Conservation (phyloP, 2,797 vertebrate genomes). For the Alfaro cultratus region DNA sequence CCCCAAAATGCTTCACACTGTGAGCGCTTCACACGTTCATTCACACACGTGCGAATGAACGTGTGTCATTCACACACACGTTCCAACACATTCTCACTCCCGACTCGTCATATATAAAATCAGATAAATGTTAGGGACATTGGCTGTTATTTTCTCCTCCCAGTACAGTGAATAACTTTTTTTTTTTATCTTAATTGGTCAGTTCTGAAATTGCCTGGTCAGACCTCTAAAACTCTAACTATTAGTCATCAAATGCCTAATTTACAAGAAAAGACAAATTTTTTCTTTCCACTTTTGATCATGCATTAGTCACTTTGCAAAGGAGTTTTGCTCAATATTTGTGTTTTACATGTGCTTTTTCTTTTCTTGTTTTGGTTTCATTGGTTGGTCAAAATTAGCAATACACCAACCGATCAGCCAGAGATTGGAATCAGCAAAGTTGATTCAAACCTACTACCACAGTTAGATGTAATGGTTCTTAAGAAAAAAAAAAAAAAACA, state of each 20-base stretch:
- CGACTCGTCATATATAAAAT: too few species aligned
- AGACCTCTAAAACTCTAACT: too few species aligned
- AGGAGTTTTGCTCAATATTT: too few species aligned
- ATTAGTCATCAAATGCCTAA: too few species aligned
- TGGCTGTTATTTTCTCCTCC: neutral
- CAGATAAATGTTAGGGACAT: neutral
- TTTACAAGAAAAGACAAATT: neutral
- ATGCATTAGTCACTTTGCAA: neutral
- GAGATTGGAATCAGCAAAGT: neutral
- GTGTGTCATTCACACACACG: too few species aligned
- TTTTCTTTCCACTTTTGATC: neutral
- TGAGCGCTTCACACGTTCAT: too few species aligned
- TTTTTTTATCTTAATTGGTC: too few species aligned
- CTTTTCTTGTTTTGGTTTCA: neutral
- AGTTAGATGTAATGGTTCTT: neutral
- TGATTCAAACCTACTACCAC: neutral
- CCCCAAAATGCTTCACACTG: too few species aligned
- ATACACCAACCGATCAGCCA: neutral
- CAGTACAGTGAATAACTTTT: too few species aligned
- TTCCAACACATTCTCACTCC: too few species aligned
- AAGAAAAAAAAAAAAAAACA: neutral
- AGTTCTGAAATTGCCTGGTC: too few species aligned
- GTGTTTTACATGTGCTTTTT: neutral
- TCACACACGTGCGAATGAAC: too few species aligned
- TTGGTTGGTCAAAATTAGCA: neutral